phyloP scores from a whole-genome alignment of 2,113 vertebrate genomes.

The Hippocampus abdominalis region DNA sequence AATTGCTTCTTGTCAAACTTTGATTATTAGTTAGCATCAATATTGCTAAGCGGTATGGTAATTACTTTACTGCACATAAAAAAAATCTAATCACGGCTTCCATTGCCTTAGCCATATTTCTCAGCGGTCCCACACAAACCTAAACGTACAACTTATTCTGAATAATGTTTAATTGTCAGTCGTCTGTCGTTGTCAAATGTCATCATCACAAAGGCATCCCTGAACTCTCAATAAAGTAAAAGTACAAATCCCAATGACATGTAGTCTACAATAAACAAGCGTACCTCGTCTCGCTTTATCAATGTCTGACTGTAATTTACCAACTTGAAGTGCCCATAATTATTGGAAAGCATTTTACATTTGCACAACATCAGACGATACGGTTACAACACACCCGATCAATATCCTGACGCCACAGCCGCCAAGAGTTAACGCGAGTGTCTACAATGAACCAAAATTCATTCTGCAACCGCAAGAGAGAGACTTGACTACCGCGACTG shows the following conservation, averaged over 20 bases:
- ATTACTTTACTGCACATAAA: too few relatives aligned
- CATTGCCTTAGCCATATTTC: too few relatives aligned
- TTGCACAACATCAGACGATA: constrained; percentile 23
- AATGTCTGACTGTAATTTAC: constrained; percentile 49
- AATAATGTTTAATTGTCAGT: not conserved
- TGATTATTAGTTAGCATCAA: too few relatives aligned
- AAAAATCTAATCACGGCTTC: too few relatives aligned
- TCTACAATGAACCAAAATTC: constrained; percentile 44
- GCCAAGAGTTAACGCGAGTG: constrained; percentile 19
- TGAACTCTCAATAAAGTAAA: too few relatives aligned
- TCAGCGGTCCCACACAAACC: too few relatives aligned
- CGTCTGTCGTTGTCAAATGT: too few relatives aligned
- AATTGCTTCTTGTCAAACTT: too few relatives aligned
- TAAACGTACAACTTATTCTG: not conserved
- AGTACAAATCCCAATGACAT: not conserved
- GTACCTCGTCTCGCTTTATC: constrained; percentile 9
- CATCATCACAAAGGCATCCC: too few relatives aligned
- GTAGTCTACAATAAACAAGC: not conserved
- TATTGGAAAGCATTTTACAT: constrained; percentile 55
- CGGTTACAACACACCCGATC: constrained; percentile 38
- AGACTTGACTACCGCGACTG: constrained; percentile 32
- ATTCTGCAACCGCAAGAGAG: constrained; percentile 39
- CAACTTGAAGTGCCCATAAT: constrained; percentile 42
- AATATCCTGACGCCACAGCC: constrained; percentile 48
- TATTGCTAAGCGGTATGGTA: too few relatives aligned